Conservation (phyloP, 2,797 vertebrate genomes). For the Lacerta agilis region DNA sequence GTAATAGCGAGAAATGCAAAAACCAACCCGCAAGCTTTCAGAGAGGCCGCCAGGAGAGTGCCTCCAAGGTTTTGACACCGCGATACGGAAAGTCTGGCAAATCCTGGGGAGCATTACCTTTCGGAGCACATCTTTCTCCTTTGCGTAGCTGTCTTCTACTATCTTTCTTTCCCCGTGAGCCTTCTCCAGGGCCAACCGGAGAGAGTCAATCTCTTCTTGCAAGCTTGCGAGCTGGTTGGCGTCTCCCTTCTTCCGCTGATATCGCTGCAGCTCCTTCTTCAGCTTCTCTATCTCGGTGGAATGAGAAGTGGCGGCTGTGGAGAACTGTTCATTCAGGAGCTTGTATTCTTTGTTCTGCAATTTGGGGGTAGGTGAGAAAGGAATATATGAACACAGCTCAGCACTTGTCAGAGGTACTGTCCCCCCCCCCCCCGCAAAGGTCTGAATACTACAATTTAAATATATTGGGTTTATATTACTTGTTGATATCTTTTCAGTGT, state of each 20-base stretch:
- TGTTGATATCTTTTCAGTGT: not conserved
- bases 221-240: constrained; percentile 78
- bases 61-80: not conserved
- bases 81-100: not conserved
- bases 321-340: constrained; percentile 84
- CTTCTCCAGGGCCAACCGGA: constrained; percentile 82
- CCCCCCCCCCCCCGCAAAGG: not conserved
- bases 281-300: constrained; percentile 84
- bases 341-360: constrained; percentile 87
- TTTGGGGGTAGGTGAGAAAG: not conserved
- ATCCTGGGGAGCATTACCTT: constrained; percentile 75
- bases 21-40: not conserved
- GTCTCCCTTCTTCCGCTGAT: constrained; percentile 71
- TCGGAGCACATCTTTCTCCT: constrained; percentile 82
- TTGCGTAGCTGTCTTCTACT: constrained; percentile 81
- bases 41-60: too few relatives aligned
- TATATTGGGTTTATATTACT: rapidly evolving
- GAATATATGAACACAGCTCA: not conserved
- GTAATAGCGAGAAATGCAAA: not conserved
- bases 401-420: not conserved
- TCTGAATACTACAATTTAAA: rapidly evolving
- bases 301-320: constrained; percentile 59
- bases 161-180: constrained; percentile 76
- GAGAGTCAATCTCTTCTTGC: constrained; percentile 84
- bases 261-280: constrained; percentile 84